Conservation (phyloP, 2,888 invertebrate genomes). For the Tetragnatha montana region DNA sequence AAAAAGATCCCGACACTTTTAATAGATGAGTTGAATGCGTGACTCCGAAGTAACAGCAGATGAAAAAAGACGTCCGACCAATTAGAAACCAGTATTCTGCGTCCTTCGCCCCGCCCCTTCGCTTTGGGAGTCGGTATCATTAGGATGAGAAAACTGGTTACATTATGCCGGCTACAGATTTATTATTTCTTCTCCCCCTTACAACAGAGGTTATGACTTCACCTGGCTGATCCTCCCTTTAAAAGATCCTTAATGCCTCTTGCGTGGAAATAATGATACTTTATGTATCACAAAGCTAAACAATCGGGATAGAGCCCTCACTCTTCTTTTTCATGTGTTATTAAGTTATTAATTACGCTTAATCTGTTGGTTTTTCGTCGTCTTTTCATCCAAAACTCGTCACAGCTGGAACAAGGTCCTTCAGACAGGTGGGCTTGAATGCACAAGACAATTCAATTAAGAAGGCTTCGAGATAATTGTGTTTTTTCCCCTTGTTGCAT, state of each 20-base stretch:
- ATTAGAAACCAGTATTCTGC: conserved; percentile 51
- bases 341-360: conserved; percentile 67
- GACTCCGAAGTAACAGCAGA: conserved; percentile 59
- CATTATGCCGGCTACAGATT: conserved; percentile 56
- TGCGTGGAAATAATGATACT: conserved; percentile 62
- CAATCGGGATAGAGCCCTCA: conserved; percentile 40
- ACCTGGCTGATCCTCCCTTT: conserved; percentile 39
- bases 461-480: too few species aligned
- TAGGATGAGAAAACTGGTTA: conserved; percentile 61
- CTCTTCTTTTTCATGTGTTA: conserved; percentile 45
- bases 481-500: not conserved
- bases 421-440: conserved; percentile 32
- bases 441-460: conserved; percentile 46
- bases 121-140: conserved; percentile 63
- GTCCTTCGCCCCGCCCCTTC: conserved; percentile 52
- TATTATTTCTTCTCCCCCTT: conserved; percentile 21
- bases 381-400: not conserved
- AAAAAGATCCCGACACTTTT: conserved; percentile 53
- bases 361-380: not conserved
- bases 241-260: not conserved
- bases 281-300: conserved; percentile 56
- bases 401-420: not conserved
- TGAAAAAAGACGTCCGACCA: conserved; percentile 45
- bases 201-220: conserved; percentile 17
- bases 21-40: conserved; percentile 68